These are phyloP conservation scores for Zosterops borbonicus DNA, from an alignment of 2,113 vertebrate genomes.

Conservation along the genomic window DNA sequence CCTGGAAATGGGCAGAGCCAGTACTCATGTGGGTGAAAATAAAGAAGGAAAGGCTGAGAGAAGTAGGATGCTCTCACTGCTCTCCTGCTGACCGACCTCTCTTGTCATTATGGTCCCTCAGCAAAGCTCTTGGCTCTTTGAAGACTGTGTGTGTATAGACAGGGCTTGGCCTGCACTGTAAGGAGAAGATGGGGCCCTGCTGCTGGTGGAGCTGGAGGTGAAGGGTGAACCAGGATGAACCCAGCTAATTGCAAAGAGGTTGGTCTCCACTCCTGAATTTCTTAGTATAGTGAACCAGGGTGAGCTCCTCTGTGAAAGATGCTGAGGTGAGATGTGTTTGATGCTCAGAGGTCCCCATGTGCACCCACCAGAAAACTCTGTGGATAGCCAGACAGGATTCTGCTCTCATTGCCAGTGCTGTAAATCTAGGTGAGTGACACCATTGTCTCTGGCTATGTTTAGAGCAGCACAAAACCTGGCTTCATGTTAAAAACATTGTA, in stretches of 20 bases:
- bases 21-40: neutral
- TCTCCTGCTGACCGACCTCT: neutral
- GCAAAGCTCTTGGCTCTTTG: neutral
- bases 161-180: neutral
- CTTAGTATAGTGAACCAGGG: neutral
- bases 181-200: neutral
- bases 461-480: neutral
- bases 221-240: neutral
- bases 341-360: neutral
- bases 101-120: rapidly evolving
- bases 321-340: neutral
- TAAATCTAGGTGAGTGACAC: neutral
- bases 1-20: neutral
- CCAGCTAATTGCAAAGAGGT: neutral
- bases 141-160: rapidly evolving
- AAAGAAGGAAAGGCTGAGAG: neutral
- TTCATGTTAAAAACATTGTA: neutral
- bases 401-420: neutral
- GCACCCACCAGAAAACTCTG: neutral
- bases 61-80: neutral
- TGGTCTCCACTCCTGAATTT: neutral
- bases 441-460: neutral
- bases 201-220: neutral
- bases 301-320: neutral
- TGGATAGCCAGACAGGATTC: neutral